These are phyloP conservation scores for Bradypodion ventrale DNA, from an alignment of 2,797 vertebrate species.

Conservation along the genomic window DNA sequence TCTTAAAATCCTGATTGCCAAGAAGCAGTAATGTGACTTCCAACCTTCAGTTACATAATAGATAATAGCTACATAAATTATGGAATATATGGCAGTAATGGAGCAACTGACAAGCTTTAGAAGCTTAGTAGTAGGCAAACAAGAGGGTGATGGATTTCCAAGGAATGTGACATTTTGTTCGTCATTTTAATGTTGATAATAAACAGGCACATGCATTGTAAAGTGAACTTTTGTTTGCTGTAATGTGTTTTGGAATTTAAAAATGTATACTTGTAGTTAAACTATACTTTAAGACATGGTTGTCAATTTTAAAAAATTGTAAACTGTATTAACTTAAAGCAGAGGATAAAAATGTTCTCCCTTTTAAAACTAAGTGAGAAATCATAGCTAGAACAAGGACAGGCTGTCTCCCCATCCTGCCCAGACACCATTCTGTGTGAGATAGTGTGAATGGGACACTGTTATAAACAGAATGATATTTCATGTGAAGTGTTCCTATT, in stretches of 20 bases:
- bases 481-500: not conserved
- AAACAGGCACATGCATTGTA: not conserved
- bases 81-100: not conserved
- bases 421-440: not conserved
- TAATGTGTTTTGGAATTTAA: not conserved
- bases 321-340: not conserved
- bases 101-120: not conserved
- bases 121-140: not conserved
- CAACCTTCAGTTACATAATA: conserved; percentile 1
- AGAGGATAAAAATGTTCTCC: not conserved
- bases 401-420: not conserved
- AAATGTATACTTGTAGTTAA: not conserved
- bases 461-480: not conserved
- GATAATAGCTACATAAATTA: conserved; percentile 10
- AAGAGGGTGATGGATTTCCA: not conserved
- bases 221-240: not conserved
- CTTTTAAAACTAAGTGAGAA: not conserved
- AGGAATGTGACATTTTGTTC: not conserved
- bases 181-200: not conserved
- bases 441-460: not conserved
- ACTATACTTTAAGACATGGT: not conserved
- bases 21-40: not conserved
- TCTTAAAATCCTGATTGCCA: conserved; percentile 4
- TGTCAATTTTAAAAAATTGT: not conserved
- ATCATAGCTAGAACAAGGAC: not conserved